A percentile compares a stretch with the other conserved stretches of the same genome.
phyloP scores from a whole-genome alignment of 2,113 vertebrate genomes.

The Colossoma macropomum region DNA sequence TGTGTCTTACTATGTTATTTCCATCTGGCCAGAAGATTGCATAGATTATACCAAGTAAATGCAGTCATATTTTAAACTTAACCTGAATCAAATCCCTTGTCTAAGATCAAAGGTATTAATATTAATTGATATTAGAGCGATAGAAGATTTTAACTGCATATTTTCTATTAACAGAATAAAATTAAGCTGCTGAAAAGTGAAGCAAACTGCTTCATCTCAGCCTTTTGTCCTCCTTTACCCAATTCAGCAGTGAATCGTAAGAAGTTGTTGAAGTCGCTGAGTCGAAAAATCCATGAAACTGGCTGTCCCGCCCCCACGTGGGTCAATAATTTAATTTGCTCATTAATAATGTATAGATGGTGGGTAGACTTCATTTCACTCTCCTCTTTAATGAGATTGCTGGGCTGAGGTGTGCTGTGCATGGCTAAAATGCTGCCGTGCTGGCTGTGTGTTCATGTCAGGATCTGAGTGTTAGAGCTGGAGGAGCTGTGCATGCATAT shows the following conservation, averaged over 20 bases:
- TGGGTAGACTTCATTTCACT: constrained; percentile 22
- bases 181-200: too few species aligned
- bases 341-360: constrained; percentile 48
- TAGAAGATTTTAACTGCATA: too few species aligned
- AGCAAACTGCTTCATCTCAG: too few species aligned
- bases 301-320: neutral
- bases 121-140: too few species aligned
- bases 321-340: constrained; percentile 33
- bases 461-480: neutral
- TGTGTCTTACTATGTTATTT: too few species aligned
- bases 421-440: neutral
- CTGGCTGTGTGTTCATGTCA: constrained; percentile 26
- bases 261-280: neutral
- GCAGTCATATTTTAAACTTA: too few species aligned
- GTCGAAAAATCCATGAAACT: constrained; percentile 7
- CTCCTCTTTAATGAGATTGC: constrained; percentile 31
- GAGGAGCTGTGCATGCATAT: neutral
- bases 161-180: too few species aligned
- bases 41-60: too few species aligned
- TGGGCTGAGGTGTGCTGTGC: constrained; percentile 10
- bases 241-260: neutral
- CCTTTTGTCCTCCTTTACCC: neutral
- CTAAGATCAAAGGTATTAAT: too few species aligned
- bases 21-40: too few species aligned
- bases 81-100: too few species aligned